Evolutionary conservation across 2,888 invertebrate genomes (phyloP).

Genomic region (Octodonta nipae): DNA sequence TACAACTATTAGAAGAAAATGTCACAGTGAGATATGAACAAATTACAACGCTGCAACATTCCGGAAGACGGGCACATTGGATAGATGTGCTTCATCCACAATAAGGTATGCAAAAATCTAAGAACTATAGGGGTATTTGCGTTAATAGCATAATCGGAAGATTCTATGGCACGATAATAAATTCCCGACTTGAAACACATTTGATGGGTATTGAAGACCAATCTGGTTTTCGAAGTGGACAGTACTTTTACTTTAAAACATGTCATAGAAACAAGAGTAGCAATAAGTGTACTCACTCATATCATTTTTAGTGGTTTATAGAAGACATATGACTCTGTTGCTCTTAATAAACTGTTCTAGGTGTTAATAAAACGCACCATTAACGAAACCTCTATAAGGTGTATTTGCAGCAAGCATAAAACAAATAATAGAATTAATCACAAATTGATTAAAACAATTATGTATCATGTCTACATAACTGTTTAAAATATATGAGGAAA

Average conservation of each 20-base stretch:
- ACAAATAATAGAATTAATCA: neutral
- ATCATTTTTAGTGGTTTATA: neutral
- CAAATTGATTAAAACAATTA: neutral
- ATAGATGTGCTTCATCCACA: no score
- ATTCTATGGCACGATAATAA: neutral
- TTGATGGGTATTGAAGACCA: no score
- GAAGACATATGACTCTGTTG: slow-evolving; percentile 1
- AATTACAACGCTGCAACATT: no score
- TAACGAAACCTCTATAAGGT: slow-evolving; percentile 1
- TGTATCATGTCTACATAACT: neutral
- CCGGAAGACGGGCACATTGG: no score
- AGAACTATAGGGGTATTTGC: slow-evolving; percentile 1
- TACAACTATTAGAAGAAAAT: no score
- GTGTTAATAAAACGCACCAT: slow-evolving; percentile 1
- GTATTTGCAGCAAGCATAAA: neutral
- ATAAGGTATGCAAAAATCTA: no score
- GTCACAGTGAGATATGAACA: no score
- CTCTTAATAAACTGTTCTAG: neutral
- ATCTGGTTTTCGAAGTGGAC: no score
- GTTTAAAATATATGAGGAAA: no score
- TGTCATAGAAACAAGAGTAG: neutral
- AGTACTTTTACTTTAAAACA: slow-evolving; percentile 1
- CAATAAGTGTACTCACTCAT: neutral
- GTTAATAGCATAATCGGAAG: neutral
- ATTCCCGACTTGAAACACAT: no score